Base-by-base conservation (phyloP, 2,797 vertebrate genomes). In the Takifugu ocellatus region DNA sequence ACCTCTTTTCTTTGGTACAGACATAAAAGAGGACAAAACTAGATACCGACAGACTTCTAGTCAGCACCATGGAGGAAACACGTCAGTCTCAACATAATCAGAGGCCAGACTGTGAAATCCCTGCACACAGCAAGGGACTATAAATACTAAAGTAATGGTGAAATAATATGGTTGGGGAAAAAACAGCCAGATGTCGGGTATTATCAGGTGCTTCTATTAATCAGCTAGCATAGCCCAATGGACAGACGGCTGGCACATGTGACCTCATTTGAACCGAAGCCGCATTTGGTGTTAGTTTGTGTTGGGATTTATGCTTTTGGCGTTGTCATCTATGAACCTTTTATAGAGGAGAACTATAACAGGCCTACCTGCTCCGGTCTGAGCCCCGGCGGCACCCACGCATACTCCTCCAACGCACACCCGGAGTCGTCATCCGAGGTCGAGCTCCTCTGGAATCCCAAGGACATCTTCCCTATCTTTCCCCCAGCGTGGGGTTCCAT, bases 401-500 rank as follows among this genome's bases (percentile, higher is more conserved):
- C 91, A 0, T 98, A 98, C 78, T 98, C 96, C 83, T 98, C 96
- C 85, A 98, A 70, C 0, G 95, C 95, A 39, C 96, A 98, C n/a
- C 96, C 96, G 0, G 96, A 98, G 75, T 98, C 96, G 0, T 98
- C 96, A 0, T 98, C 96, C 0, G 96, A 98, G 0, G 95, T 96
- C 79, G 96, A 98, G 80, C 95, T 97, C 79, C 94, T 90, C 87
- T 98, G 95, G 75, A 96, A 97, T 25, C 93, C 96, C 2, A 92
- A 89, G 2, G 91, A 81, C 0, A 93, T 89, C 70, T 94, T 96
- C 72, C 86, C 90, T 66, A 82, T 77, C 65, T 87, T 88, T 1
- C 75, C 83, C 50, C 70, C 84, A 11, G 90, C 73, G 75, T 94
- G 93, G 25, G 91, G 87, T 74, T 98, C 95, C 94, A 94, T 94